phyloP scores from a whole-genome alignment of 2,888 invertebrate genomes.

The Neria commutata region DNA sequence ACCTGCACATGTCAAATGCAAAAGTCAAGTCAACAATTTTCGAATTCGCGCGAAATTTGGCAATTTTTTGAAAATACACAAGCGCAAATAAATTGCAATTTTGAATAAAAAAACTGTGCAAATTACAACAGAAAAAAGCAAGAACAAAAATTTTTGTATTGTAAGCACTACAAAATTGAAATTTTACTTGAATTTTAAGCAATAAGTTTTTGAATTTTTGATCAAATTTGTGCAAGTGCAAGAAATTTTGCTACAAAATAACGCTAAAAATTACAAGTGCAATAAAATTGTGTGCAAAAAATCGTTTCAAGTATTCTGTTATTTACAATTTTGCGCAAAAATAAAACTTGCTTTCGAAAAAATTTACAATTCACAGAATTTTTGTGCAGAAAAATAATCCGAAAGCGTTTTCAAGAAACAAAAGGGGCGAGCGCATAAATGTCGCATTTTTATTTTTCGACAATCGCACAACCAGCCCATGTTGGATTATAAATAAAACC shows the following conservation, averaged over 20 bases:
- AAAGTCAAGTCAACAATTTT: no score
- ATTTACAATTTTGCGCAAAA: not conserved
- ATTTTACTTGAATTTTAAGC: not conserved
- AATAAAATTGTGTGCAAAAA: not conserved
- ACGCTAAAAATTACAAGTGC: not conserved
- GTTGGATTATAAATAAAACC: constrained; percentile 62
- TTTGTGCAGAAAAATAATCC: not conserved
- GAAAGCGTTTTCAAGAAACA: constrained; percentile 1
- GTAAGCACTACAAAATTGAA: not conserved
- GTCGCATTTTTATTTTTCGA: constrained; percentile 37
- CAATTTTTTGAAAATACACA: constrained; percentile 30
- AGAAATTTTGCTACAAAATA: not conserved
- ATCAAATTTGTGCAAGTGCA: not conserved
- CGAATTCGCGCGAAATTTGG: constrained; percentile 2
- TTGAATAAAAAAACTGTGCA: constrained; percentile 1
- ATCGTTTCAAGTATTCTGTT: no score
- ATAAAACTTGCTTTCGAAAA: not conserved
- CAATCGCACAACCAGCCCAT: constrained; percentile 51
- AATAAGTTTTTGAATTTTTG: not conserved
- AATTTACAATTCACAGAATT: not conserved
- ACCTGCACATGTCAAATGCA: constrained; percentile 16
- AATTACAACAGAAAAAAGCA: constrained; percentile 11
- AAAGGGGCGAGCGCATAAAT: no score
- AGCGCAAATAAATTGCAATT: constrained; percentile 7
- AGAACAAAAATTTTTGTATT: constrained; percentile 7